phyloP scores from a whole-genome alignment of 2,888 invertebrate species.

The Drosophila paramelanica region DNA sequence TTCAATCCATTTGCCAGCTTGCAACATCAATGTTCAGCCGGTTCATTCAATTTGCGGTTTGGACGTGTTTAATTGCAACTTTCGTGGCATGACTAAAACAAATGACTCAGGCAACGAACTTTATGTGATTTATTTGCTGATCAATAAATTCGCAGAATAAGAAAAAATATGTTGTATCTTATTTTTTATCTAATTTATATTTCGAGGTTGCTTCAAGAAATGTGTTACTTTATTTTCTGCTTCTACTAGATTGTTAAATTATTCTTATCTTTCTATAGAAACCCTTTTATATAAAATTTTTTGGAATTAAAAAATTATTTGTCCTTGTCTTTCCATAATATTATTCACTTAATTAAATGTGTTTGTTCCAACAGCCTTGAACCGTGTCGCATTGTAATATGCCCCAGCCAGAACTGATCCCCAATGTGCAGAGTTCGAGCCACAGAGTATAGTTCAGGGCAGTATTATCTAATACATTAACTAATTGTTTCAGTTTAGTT shows the following conservation, averaged over 20 bases:
- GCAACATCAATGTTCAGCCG: conserved; percentile 57
- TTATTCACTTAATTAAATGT: not conserved
- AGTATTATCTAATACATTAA: conserved; percentile 55
- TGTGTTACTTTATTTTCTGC: too few species aligned
- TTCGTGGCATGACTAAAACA: conserved; percentile 60
- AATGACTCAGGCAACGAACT: conserved; percentile 81
- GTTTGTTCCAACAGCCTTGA: conserved; percentile 60
- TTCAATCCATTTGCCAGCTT: conserved; percentile 65
- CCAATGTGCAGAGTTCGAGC: conserved; percentile 20
- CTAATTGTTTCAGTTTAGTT: conserved; percentile 32
- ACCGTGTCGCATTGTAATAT: conserved; percentile 26
- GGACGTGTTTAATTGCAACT: conserved; percentile 60
- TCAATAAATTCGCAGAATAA: not conserved
- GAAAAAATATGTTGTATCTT: not conserved
- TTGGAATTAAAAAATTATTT: not conserved
- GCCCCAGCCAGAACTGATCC: conserved; percentile 27
- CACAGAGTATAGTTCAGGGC: conserved; percentile 44
- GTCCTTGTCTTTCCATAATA: not conserved
- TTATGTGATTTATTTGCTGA: conserved; percentile 22
- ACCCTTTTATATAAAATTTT: too few species aligned
- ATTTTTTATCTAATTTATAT: too few species aligned
- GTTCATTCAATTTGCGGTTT: conserved; percentile 54
- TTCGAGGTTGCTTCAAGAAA: too few species aligned
- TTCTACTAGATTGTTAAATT: too few species aligned
- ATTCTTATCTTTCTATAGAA: too few species aligned